phyloP scores from a whole-genome alignment of 1,140 invertebrate genomes.

The Neuroterus valhalla region DNA sequence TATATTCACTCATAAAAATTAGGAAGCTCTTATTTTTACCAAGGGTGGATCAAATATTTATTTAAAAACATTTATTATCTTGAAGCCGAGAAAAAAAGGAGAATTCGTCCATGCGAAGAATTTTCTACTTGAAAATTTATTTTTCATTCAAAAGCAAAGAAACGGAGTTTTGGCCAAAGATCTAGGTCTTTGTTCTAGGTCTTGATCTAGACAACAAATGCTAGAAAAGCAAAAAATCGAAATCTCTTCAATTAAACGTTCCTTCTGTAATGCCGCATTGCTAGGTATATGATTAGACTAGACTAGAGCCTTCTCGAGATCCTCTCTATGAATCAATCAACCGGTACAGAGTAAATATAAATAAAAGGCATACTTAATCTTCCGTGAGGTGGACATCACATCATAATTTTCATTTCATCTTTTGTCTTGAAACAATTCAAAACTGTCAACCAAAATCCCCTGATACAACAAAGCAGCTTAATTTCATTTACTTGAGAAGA shows the following conservation, averaged over 20 bases:
- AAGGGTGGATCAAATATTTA: neutral
- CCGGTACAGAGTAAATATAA: neutral
- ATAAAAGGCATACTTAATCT: conserved; percentile 3
- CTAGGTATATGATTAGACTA: neutral
- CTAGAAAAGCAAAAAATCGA: neutral
- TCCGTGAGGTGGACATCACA: neutral
- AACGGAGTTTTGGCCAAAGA: too few species aligned
- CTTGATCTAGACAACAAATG: too few species aligned
- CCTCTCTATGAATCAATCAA: conserved; percentile 9
- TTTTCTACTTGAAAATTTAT: too few species aligned
- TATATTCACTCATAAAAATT: neutral
- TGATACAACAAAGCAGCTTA: neutral
- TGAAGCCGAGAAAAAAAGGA: too few species aligned
- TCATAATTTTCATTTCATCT: neutral
- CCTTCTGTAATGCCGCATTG: neutral
- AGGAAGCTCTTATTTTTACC: neutral
- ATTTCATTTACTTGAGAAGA: neutral
- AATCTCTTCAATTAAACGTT: neutral
- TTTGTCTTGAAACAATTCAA: neutral
- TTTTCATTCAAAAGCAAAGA: too few species aligned
- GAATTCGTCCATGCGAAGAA: too few species aligned
- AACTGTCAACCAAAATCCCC: neutral
- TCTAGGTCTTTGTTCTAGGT: too few species aligned
- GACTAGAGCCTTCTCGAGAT: conserved; percentile 1
- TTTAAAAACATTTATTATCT: too few species aligned